phyloP scores from a whole-genome alignment of 1,140 invertebrate genomes.

The Caenorhabditis brenneri region DNA sequence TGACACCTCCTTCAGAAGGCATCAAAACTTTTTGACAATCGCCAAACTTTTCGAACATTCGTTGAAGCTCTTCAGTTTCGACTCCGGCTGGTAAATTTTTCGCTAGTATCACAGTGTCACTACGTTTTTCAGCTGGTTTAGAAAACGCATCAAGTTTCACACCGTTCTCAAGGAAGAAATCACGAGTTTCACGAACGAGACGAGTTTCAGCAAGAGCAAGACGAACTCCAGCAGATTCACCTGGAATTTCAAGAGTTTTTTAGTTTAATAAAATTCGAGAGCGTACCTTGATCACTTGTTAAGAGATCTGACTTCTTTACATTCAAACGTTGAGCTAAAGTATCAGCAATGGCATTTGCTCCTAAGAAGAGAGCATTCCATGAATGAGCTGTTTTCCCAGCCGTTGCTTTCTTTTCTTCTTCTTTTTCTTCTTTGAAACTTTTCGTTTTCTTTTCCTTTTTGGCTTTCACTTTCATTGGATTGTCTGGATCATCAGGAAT shows the following conservation, averaged over 20 bases:
- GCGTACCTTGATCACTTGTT: slow-evolving; percentile 66
- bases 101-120: slow-evolving; percentile 85
- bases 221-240: slow-evolving; percentile 80
- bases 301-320: slow-evolving; percentile 84
- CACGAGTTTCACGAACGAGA: slow-evolving; percentile 85
- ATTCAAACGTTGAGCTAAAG: slow-evolving; percentile 84
- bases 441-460: slow-evolving; percentile 52
- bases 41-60: slow-evolving; percentile 63
- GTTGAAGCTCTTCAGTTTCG: slow-evolving; percentile 62
- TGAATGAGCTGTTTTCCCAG: slow-evolving; percentile 76
- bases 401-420: slow-evolving; percentile 79
- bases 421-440: slow-evolving; percentile 85
- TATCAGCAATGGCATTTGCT: slow-evolving; percentile 88
- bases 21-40: slow-evolving; percentile 60
- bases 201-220: slow-evolving; percentile 95
- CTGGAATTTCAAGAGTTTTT: too few relatives aligned
- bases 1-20: slow-evolving; percentile 71
- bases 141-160: slow-evolving; percentile 73
- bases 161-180: slow-evolving; percentile 87
- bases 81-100: slow-evolving; percentile 86
- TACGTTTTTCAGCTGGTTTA: slow-evolving; percentile 38
- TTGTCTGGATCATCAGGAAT: slow-evolving; percentile 39
- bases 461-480: not conserved
- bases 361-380: slow-evolving; percentile 97
- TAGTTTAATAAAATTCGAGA: not conserved